Evolutionary conservation across 2,113 vertebrate genomes (phyloP), one percentile per base, ranked within the genome.

Genomic region (Pseudorasbora parva): DNA sequence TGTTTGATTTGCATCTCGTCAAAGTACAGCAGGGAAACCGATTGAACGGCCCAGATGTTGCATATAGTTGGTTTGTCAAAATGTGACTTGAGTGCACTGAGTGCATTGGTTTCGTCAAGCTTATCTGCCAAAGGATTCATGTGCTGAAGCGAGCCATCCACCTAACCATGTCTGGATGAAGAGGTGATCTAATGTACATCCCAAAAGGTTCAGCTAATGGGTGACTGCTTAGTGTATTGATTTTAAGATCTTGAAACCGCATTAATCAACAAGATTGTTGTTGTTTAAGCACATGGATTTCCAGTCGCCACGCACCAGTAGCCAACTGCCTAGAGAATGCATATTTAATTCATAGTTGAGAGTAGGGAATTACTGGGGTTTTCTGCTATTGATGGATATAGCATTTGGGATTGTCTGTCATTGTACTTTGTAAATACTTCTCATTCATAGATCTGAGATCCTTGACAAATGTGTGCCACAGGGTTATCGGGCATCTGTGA

Each of bases 161-260:
- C 73, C 4, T 54, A 33, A 33, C 73, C 0, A 5, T 79, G 77
- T 79, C 57, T 21, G 59, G 77, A 64, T 79, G 8, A 47, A 79
- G 25, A 64, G 27, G 59, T 79, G 57, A 64, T 79, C 41, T 47
- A 27, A 47, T 64, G 23, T 25, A 64, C 10, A 64, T 49, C 77
- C 37, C 41, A 47, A 60, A 79, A 47, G 77, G 57, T 47, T 79
- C 17, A 4, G 59, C 2, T 79, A 64, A 79, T 79, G 23, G 57
- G 77, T 49, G 41, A 64, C 57, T 47, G 77, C 43, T 78, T 79
- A 79, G 57, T 79, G n/a, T 47, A 79, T 79, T 79, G 77, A 79
- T 79, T 79, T 79, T 64, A 45, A 79, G 77, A 60, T 79, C 59
- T 79, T 66, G 41, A 66, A 79, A 66, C 78, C 43, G 0, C 78